Conservation (phyloP, 2,797 vertebrate genomes). For the Diplodus puntazzo region DNA sequence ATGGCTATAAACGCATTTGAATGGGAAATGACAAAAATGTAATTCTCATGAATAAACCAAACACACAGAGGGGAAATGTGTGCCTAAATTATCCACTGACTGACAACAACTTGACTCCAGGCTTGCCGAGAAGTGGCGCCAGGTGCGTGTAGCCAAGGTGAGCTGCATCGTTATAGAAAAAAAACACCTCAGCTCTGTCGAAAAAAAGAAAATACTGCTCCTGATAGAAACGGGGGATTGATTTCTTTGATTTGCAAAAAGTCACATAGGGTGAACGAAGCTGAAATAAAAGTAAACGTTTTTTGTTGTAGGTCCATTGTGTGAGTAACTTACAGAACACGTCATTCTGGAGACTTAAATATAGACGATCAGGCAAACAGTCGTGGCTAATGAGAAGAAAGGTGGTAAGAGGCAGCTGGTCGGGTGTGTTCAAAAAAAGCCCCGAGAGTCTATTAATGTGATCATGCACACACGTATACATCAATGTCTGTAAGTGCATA, state of each 20-base stretch:
- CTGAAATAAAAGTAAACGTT: neutral
- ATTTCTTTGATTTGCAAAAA: neutral
- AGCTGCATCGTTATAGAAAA: constrained; percentile 9
- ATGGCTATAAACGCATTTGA: neutral
- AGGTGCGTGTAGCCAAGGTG: constrained; percentile 22
- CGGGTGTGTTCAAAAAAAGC: neutral
- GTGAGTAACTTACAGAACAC: neutral
- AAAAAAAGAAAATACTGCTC: neutral
- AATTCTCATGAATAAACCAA: neutral
- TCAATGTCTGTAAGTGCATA: neutral
- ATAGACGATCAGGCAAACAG: neutral
- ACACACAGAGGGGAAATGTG: constrained; percentile 13
- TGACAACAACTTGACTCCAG: neutral
- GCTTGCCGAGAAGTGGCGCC: constrained; percentile 14
- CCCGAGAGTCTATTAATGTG: neutral
- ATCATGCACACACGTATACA: neutral
- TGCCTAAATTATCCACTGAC: neutral
- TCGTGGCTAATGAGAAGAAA: neutral
- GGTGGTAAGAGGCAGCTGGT: neutral
- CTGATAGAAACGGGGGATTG: neutral
- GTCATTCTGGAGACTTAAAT: neutral
- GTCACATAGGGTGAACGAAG: neutral
- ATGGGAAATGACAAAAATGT: neutral
- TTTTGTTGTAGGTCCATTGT: neutral
- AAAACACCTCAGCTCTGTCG: neutral